phyloP scores from a whole-genome alignment of 2,113 vertebrate genomes.

The Halichoeres trimaculatus region DNA sequence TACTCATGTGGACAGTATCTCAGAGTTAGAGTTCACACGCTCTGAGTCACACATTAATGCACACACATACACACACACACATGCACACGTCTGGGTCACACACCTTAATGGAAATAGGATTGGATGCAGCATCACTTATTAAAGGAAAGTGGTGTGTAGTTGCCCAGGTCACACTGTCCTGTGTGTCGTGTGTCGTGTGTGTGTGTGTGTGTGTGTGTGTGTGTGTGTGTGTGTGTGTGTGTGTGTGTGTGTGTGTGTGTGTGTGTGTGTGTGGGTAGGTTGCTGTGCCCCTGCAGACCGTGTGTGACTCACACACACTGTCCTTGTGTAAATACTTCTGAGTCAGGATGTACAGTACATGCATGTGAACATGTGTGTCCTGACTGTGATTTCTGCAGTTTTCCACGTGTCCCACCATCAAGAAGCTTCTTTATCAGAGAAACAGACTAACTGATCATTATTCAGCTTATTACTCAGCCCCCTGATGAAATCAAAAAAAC shows the following conservation, averaged over 20 bases:
- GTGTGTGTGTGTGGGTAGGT: conserved; percentile 19
- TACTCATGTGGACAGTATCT: conserved; percentile 48
- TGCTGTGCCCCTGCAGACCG: neutral
- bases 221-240: conserved; percentile 18
- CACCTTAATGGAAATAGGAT: conserved; percentile 73
- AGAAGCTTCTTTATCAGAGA: no score
- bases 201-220: conserved; percentile 19
- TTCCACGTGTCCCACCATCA: no score
- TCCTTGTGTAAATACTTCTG: neutral
- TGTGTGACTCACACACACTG: neutral
- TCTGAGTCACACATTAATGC: conserved; percentile 31
- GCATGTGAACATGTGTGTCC: neutral
- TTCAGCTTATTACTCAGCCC: no score
- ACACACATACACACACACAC: conserved; percentile 4
- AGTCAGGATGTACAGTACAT: neutral
- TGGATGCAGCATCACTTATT: conserved; percentile 73
- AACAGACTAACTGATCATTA: no score
- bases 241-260: neutral
- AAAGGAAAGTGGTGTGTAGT: conserved; percentile 70
- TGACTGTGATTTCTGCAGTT: neutral
- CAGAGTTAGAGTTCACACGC: conserved; percentile 38
- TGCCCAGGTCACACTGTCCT: conserved; percentile 64
- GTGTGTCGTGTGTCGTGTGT: conserved; percentile 29
- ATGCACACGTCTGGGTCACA: conserved; percentile 15
- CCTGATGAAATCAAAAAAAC: no score